Conservation (phyloP, 2,113 vertebrate species). For the Callionymus lyra region DNA sequence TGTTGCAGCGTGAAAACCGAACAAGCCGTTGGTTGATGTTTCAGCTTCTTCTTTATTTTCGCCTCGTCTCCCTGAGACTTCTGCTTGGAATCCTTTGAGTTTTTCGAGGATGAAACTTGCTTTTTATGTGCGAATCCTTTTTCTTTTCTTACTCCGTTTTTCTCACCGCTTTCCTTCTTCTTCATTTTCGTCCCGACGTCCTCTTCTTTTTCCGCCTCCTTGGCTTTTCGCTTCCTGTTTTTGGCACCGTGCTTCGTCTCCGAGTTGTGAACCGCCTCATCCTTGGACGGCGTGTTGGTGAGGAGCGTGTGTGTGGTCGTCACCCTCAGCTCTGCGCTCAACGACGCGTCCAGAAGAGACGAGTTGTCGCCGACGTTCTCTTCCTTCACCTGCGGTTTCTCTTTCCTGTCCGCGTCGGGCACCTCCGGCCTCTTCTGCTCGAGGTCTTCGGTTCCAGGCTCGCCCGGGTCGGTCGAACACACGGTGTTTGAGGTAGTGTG, state of each 20-base stretch:
- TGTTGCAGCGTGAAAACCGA: conserved; percentile 13
- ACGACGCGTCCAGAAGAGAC: conserved; percentile 34
- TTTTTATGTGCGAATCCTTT: not conserved
- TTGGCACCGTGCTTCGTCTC: conserved; percentile 3
- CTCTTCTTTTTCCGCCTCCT: conserved; percentile 14
- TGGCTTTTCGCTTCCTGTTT: conserved; percentile 35
- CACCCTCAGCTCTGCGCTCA: conserved; percentile 62
- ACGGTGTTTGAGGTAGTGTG: conserved; percentile 57
- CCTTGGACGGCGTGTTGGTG: conserved; percentile 35
- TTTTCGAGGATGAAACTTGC: conserved; percentile 5
- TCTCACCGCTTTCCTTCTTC: conserved; percentile 19
- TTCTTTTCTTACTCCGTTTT: conserved; percentile 9
- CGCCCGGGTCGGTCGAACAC: conserved; percentile 12
- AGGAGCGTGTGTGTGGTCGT: conserved; percentile 47
- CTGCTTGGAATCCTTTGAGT: conserved; percentile 5
- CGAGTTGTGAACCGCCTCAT: conserved; percentile 15
- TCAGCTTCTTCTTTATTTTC: no score
- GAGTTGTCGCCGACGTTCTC: conserved; percentile 14
- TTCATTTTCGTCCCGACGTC: conserved; percentile 41
- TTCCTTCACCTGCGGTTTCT: conserved; percentile 8
- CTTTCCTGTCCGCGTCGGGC: conserved; percentile 1
- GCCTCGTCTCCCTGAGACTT: no score
- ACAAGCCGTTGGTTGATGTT: no score
- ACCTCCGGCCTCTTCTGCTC: conserved; percentile 36
- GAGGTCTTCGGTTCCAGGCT: conserved; percentile 6